Base-by-base conservation (phyloP, 2,888 invertebrate species). In the Thymelicus lineola region DNA sequence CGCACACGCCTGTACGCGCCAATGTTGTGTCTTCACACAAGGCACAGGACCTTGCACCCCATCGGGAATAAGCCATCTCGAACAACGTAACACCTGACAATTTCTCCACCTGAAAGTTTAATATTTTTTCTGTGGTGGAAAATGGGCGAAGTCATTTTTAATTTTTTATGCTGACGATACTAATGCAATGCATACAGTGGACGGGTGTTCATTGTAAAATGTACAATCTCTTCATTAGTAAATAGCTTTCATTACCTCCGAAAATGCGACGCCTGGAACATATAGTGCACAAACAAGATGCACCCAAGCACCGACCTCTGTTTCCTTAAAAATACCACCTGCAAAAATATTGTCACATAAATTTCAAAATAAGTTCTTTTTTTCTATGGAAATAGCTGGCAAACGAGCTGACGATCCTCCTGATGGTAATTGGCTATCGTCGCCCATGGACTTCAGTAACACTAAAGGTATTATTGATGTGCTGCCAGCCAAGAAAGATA, bases 261-360 rank as follows among this genome's bases (percentile, higher is more conserved):
- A 98, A 90, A 99, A 99, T 17, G 98, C 98, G 42, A 99, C 98
- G 14, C 99, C 99, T 15, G 98, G 99, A 9, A 99, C 98, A 90
- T 99, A 99, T 7, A 99, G 95, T 0, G 99, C 99, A 92, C 99
- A 99, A 4, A 99, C 97, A 66, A 99, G 93, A 91, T 99, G 99
- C 1, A 99, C 99, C 99, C 99, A 99, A 87, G 98, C 98, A 7
- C 99, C 98, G 63, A 98, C 98, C 93, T 99, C 99, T 0, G 99
- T 99, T 89, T 99, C 98, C 89, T 99, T 99, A 86, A 96, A 99
- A 88, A 96, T 99, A 76, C 97, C 98, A 79, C 97, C 97, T 95
- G 81, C 17, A 85, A 87, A 7, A 50, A 53, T 38, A 50, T 5
- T 28, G 42, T 9, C 42, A 42, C 9, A 42, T 42, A 12, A 42